Base-by-base conservation (phyloP, 2,797 vertebrate species). In the Gallirallus australis region DNA sequence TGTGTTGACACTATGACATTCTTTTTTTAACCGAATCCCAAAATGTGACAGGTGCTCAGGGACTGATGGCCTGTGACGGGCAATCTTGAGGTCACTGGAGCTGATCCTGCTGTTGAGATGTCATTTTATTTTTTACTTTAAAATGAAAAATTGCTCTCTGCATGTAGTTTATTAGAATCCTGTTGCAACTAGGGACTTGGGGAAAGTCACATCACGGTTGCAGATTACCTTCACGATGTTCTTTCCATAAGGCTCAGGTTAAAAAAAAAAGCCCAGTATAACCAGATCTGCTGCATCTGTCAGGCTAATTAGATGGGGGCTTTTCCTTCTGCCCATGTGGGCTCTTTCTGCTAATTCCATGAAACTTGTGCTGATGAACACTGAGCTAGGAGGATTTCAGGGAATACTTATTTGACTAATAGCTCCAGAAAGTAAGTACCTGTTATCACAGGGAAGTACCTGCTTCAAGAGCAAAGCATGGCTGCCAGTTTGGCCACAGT, bases 1-100 rank as follows among this genome's bases (percentile, higher is more conserved):
- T 54, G 81, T 66, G 61, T 79, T 95, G 91, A 50, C 70, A 73
- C 66, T 7, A 15, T 76, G 83, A 35, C 83, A 66, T 84, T 82
- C 81, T 52, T 52, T 69, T 82, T 28, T 42, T 37, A 59, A 28
- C 11, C 0, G 31, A 68, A 75, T 20, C 50, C 77, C 30, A 2
- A 70, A 65, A 18, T 69, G 60, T 93, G 94, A 92, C 95, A 83
- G 75, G 68, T 70, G 68, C 92, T 93, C 66, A 69, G 75, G 96
- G 83, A 60, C 84, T 60, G 85, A 87, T 92, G 80, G 73, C 37
- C 89, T 87, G 10, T 94, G 94, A 93, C 28, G 39, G 72, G 42
- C 69, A 61, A 27, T 75, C 78, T 48, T 68, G 89, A 97, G 90
- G 96, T 96, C 86, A 76, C 53, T 15, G 21, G 35, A 53, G 79